phyloP scores from a whole-genome alignment of 2,888 invertebrate species.

The Dyspetes luteomarginatus region DNA sequence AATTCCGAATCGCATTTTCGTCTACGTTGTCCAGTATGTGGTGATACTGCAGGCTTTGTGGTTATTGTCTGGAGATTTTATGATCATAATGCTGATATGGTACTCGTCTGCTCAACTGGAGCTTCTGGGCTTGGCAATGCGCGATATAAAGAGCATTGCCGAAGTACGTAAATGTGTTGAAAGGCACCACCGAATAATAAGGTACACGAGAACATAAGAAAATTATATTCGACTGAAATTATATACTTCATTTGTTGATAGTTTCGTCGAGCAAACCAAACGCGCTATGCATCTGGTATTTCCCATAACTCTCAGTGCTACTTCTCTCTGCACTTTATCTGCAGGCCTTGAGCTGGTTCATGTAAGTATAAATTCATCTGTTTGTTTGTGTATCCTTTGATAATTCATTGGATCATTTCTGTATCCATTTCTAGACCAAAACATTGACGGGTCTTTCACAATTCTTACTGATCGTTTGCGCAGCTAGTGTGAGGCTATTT shows the following conservation, averaged over 20 bases:
- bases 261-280: constrained; percentile 60
- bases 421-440: constrained; percentile 61
- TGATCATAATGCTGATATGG: constrained; percentile 73
- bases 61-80: constrained; percentile 68
- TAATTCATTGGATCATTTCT: neutral
- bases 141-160: constrained; percentile 8
- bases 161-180: constrained; percentile 69
- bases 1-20: constrained; percentile 49
- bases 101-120: constrained; percentile 73
- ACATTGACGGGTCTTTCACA: constrained; percentile 65
- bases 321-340: constrained; percentile 52
- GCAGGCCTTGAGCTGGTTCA: constrained; percentile 58
- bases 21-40: constrained; percentile 71
- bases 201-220: constrained; percentile 60
- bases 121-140: constrained; percentile 70
- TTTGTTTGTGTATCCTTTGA: neutral
- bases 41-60: constrained; percentile 69
- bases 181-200: constrained; percentile 70
- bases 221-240: constrained; percentile 60
- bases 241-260: constrained; percentile 15
- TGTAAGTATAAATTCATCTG: constrained; percentile 51
- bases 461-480: constrained; percentile 69
- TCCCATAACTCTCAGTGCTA: constrained; percentile 58
- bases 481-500: constrained; percentile 69
- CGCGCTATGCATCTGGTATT: constrained; percentile 48